Conservation (phyloP, 92 coral and sea anemone species). For the Porites evermanni region DNA sequence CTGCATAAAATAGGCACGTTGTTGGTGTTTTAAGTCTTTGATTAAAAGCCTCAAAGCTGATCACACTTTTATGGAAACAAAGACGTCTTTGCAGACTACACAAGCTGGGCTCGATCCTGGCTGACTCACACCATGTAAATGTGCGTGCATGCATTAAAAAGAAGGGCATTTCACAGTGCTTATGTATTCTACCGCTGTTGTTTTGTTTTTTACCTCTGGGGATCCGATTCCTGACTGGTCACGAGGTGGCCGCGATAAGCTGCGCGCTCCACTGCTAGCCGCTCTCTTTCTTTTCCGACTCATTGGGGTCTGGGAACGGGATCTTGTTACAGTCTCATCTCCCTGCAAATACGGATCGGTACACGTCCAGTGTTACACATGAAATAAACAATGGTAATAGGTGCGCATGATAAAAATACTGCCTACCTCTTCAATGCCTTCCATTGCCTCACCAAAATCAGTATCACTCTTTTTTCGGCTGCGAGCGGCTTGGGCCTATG, state of each 20-base stretch:
- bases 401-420: background rate
- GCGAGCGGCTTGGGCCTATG: constrained; percentile 71
- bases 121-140: no score
- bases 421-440: constrained; percentile 82
- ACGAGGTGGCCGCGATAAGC: constrained; percentile 91
- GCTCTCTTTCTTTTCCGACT: constrained; percentile 84
- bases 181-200: no score
- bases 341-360: constrained; percentile 41
- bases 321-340: constrained; percentile 72
- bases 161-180: no score
- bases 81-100: no score
- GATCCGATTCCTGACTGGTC: constrained; percentile 99
- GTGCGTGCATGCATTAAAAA: no score
- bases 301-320: constrained; percentile 91
- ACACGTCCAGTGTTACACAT: no score
- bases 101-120: no score
- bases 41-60: no score
- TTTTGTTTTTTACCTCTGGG: no score
- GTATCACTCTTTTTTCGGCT: constrained; percentile 34
- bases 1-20: no score
- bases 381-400: background rate
- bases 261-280: constrained; percentile 74
- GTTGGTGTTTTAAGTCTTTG: no score
- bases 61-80: no score
- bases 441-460: constrained; percentile 75